These are phyloP conservation scores for Sclerodermus sp. DNA, from an alignment of 2,888 invertebrate species.

Conservation along the genomic window DNA sequence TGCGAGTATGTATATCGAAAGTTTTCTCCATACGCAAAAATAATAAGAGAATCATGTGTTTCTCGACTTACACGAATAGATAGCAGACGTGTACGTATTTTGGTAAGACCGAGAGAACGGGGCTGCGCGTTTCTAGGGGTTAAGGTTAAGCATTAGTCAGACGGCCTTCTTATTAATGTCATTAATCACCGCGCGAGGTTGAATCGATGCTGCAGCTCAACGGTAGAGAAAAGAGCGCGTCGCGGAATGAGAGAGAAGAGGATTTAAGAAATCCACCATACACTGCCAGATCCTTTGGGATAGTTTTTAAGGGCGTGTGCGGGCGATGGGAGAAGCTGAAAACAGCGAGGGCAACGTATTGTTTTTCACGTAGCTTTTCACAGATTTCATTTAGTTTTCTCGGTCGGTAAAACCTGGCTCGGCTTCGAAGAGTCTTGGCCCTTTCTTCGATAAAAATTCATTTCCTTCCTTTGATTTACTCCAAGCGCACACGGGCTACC, in stretches of 20 bases:
- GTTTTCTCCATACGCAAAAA: too few species aligned
- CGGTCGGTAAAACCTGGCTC: constrained; percentile 8
- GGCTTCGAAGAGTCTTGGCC: constrained; percentile 16
- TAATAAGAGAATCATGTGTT: too few species aligned
- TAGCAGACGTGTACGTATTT: too few species aligned
- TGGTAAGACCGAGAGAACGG: too few species aligned
- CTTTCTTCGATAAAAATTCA: constrained; percentile 47
- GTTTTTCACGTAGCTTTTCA: constrained; percentile 39
- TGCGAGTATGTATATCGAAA: too few species aligned
- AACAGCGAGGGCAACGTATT: constrained; percentile 19
- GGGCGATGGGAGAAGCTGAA: constrained; percentile 5
- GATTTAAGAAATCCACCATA: constrained; percentile 30
- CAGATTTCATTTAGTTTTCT: constrained; percentile 30
- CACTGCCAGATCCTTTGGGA: constrained; percentile 17
- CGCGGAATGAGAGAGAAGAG: constrained; percentile 10
- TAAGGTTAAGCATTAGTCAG: not conserved
- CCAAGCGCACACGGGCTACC: constrained; percentile 39
- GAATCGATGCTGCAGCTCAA: constrained; percentile 4
- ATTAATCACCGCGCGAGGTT: constrained; percentile 39
- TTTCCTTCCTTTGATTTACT: constrained; percentile 49
- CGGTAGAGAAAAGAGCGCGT: constrained; percentile 12
- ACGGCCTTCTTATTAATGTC: constrained; percentile 42
- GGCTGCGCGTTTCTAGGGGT: constrained; percentile 10
- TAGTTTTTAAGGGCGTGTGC: constrained; percentile 16
- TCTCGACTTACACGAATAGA: too few species aligned